Conservation (phyloP, 1,140 invertebrate species). For the Pristionchus pacificus region DNA sequence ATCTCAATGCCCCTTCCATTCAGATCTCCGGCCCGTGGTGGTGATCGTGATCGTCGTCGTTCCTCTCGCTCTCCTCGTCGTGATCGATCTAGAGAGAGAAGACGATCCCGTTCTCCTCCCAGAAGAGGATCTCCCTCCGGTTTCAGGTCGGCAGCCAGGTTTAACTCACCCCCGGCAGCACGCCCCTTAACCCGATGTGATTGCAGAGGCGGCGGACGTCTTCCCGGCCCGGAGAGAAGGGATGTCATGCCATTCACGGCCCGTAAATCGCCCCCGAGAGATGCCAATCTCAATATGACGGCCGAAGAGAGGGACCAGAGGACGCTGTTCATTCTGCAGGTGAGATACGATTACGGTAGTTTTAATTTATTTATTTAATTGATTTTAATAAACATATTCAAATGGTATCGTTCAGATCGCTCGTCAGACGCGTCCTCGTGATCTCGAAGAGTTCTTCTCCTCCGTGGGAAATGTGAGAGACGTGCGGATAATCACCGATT, state of each 20-base stretch:
- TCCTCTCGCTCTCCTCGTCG: conserved; percentile 7
- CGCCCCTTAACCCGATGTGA: conserved; percentile 20
- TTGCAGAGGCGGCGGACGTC: conserved; percentile 30
- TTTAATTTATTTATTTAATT: conserved; percentile 18
- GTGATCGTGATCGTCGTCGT: conserved; percentile 21
- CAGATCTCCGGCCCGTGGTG: too few species aligned
- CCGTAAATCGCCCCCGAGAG: conserved; percentile 44
- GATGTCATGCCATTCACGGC: conserved; percentile 58
- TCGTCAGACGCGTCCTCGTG: conserved; percentile 84
- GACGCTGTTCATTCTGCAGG: conserved; percentile 96
- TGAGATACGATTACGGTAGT: conserved; percentile 57
- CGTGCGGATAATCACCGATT: conserved; percentile 96
- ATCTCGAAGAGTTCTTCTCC: conserved; percentile 98
- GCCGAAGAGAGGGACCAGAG: conserved; percentile 95
- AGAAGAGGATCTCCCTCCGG: conserved; percentile 16
- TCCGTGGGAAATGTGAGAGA: conserved; percentile 96
- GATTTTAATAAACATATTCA: not conserved
- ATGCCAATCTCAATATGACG: conserved; percentile 68
- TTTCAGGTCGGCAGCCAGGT: not conserved
- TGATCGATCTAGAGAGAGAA: conserved; percentile 1
- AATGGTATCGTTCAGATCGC: conserved; percentile 65
- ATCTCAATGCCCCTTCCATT: too few species aligned
- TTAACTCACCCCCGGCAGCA: conserved; percentile 18
- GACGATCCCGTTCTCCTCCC: not conserved
- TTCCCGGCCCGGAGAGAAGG: conserved; percentile 53